Percentiles rank a stretch among this genome's conserved stretches.
These are phyloP conservation scores for Paracanthobrama guichenoti DNA, from an alignment of 2,113 vertebrate species.

Conservation along the genomic window DNA sequence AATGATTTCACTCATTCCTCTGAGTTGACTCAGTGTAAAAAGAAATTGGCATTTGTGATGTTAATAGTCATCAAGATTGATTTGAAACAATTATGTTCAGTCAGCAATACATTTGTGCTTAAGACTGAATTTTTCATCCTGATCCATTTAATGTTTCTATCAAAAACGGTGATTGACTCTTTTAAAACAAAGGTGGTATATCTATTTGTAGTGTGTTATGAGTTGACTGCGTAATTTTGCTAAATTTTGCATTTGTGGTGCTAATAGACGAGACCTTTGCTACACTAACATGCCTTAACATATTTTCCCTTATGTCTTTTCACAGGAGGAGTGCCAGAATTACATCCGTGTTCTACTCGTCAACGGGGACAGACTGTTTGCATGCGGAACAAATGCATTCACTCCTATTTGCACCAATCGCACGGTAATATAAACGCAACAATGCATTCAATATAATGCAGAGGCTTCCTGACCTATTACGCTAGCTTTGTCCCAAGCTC, in stretches of 20 bases:
- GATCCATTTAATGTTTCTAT: too few species aligned
- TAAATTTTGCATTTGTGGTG: background rate
- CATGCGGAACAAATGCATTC: slow-evolving; percentile 95
- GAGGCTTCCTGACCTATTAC: background rate
- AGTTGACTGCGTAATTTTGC: too few species aligned
- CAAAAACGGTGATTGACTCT: too few species aligned
- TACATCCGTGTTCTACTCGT: slow-evolving; percentile 95
- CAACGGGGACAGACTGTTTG: slow-evolving; percentile 88
- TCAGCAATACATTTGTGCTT: too few species aligned
- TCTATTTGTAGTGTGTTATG: too few species aligned
- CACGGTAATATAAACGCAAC: slow-evolving; percentile 76
- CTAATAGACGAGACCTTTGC: background rate
- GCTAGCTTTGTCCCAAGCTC: background rate
- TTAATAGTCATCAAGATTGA: too few species aligned
- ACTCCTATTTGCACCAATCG: slow-evolving; percentile 96
- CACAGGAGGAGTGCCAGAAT: slow-evolving; percentile 97
- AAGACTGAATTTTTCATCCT: too few species aligned
- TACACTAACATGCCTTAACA: background rate
- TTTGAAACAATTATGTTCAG: too few species aligned
- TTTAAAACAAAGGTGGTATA: too few species aligned
- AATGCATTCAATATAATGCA: background rate
- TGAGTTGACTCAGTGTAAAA: too few species aligned
- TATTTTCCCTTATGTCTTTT: slow-evolving; percentile 41
- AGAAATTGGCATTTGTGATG: too few species aligned
- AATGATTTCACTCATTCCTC: too few species aligned